Evolutionary conservation across 1,140 invertebrate species (phyloP).

Genomic region (Drosophila fuyamai): DNA sequence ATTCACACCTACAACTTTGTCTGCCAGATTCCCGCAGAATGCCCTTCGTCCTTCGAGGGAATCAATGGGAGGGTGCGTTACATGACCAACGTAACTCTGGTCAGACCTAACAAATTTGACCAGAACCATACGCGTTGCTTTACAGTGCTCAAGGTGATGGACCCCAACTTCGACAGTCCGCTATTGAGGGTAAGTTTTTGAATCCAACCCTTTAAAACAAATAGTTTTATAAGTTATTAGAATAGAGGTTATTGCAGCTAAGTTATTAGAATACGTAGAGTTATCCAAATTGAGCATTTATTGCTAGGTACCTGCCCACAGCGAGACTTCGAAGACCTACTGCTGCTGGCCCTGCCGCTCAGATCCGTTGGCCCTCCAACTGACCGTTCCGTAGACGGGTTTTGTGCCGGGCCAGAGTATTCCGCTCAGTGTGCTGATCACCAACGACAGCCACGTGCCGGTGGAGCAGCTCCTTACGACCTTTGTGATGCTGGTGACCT

Average conservation of each 20-base stretch:
- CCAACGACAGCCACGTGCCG: constrained; percentile 64
- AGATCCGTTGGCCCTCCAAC: constrained; percentile 53
- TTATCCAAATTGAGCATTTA: no score
- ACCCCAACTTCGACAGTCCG: constrained; percentile 87
- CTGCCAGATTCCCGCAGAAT: constrained; percentile 86
- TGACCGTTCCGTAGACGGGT: constrained; percentile 59
- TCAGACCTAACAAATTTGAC: constrained; percentile 91
- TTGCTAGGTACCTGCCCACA: constrained; percentile 51
- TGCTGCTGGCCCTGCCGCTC: constrained; percentile 67
- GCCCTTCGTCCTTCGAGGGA: constrained; percentile 90
- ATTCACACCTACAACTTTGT: constrained; percentile 87
- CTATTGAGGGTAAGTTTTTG: constrained; percentile 52
- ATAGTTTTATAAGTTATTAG: no score
- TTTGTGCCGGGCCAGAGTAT: constrained; percentile 69
- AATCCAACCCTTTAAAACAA: no score
- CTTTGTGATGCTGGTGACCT: constrained; percentile 62
- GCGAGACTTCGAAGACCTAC: constrained; percentile 59
- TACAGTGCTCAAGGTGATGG: constrained; percentile 89
- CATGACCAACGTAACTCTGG: constrained; percentile 88
- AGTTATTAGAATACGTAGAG: no score
- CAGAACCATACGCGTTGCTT: constrained; percentile 89
- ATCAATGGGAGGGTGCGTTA: constrained; percentile 89
- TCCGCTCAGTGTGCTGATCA: constrained; percentile 48
- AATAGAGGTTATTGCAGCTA: no score
- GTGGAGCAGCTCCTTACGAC: constrained; percentile 56